These are phyloP conservation scores for Polietes domitor DNA, from an alignment of 2,888 invertebrate species.

Conservation along the genomic window DNA sequence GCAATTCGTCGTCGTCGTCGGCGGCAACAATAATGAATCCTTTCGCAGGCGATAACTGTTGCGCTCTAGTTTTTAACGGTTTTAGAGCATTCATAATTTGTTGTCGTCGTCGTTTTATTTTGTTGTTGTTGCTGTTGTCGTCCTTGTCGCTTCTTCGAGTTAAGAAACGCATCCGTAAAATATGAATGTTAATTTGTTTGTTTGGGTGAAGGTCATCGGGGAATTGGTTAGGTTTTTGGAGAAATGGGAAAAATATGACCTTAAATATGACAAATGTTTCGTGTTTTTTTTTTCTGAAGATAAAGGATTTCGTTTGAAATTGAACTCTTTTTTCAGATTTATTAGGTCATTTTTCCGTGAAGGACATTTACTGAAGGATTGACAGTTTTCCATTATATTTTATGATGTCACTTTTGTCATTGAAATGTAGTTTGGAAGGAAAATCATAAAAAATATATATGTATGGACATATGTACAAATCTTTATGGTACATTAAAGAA, in stretches of 20 bases:
- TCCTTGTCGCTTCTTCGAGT: conserved; percentile 4
- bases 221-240: conserved; percentile 25
- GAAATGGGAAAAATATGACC: conserved; percentile 18
- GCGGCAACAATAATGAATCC: conserved; percentile 62
- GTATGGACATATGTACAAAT: no score
- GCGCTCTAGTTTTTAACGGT: conserved; percentile 68
- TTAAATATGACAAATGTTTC: not conserved
- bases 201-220: conserved; percentile 72
- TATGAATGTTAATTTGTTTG: conserved; percentile 71
- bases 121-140: conserved; percentile 1
- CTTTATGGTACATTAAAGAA: not conserved
- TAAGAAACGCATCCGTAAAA: conserved; percentile 69
- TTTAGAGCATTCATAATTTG: conserved; percentile 61
- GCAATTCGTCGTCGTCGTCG: no score
- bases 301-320: conserved; percentile 31
- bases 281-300: not conserved
- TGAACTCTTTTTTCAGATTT: conserved; percentile 46
- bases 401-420: conserved; percentile 9
- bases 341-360: conserved; percentile 45
- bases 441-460: conserved; percentile 19
- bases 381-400: not conserved
- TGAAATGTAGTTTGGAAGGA: not conserved
- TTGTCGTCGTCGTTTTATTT: conserved; percentile 66
- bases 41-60: conserved; percentile 61
- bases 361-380: conserved; percentile 36